Evolutionary conservation across 1,140 invertebrate genomes (phyloP).

Genomic region (Brachionus koreanus): DNA sequence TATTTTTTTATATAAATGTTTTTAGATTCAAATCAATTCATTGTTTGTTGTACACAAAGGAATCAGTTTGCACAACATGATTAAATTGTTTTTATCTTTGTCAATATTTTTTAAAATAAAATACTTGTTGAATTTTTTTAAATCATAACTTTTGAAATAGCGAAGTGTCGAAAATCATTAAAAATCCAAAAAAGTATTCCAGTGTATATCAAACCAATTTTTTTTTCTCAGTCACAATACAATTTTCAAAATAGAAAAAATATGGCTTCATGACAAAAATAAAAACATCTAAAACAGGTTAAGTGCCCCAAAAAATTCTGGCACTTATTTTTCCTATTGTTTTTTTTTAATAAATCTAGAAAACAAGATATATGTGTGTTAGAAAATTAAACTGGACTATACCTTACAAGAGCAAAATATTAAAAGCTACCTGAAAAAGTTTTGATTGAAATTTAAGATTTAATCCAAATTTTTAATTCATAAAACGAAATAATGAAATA

Average conservation of each 20-base stretch:
- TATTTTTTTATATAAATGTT: neutral
- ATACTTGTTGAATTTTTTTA: neutral
- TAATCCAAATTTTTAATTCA: neutral
- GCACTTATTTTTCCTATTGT: neutral
- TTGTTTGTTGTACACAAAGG: neutral
- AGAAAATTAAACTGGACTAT: neutral
- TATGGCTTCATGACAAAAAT: neutral
- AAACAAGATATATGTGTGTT: neutral
- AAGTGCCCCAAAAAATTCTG: neutral
- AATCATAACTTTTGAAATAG: neutral
- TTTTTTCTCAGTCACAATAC: neutral
- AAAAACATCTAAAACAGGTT: neutral
- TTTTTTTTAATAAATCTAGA: neutral
- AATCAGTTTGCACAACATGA: neutral
- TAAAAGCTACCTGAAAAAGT: neutral
- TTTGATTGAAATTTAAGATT: neutral
- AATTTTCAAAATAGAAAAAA: neutral
- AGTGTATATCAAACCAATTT: no score
- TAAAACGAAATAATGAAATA: neutral
- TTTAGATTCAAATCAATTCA: slow-evolving; percentile 35
- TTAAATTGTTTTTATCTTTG: neutral
- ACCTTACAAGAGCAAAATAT: neutral
- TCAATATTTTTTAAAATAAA: neutral
- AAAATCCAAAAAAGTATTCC: no score
- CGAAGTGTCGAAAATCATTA: no score